A percentile compares a stretch with the other conserved stretches of the same genome.
phyloP scores from a whole-genome alignment of 2,797 vertebrate species.

The Pipistrellus kuhlii region DNA sequence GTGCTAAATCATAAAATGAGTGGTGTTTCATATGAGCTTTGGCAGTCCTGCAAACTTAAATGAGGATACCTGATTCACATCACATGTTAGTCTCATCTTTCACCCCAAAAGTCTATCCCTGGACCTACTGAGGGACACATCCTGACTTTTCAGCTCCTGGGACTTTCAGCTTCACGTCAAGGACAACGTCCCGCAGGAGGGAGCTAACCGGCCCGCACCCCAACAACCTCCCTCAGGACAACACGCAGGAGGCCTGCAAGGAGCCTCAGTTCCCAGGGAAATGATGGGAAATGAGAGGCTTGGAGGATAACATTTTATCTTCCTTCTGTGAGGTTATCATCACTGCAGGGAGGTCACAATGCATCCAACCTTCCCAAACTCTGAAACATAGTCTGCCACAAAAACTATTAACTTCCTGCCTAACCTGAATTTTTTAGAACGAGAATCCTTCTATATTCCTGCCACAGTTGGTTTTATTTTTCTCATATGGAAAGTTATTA shows the following conservation, averaged over 20 bases:
- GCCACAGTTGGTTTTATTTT: neutral
- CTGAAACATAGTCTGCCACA: conserved; percentile 41
- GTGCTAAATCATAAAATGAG: conserved; percentile 12
- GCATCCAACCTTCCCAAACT: conserved; percentile 29
- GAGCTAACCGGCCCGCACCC: neutral
- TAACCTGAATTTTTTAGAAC: conserved; percentile 23
- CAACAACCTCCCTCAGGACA: neutral
- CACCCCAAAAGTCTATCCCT: neutral
- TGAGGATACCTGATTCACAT: neutral
- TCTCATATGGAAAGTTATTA: neutral
- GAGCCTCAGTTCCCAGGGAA: conserved; percentile 50
- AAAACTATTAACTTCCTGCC: conserved; percentile 26
- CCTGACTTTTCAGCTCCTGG: neutral
- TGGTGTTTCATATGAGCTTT: neutral
- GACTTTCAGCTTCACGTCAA: neutral
- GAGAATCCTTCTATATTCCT: neutral
- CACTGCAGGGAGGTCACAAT: conserved; percentile 1
- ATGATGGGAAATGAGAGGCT: conserved; percentile 58
- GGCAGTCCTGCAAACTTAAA: neutral
- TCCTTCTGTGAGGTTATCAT: conserved; percentile 30
- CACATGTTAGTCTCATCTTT: neutral
- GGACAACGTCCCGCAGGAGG: neutral
- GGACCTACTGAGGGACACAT: neutral
- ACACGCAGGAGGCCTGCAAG: neutral
- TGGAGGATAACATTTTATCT: conserved; percentile 39